phyloP scores from a whole-genome alignment of 2,113 vertebrate genomes.

The Procavia capensis region DNA sequence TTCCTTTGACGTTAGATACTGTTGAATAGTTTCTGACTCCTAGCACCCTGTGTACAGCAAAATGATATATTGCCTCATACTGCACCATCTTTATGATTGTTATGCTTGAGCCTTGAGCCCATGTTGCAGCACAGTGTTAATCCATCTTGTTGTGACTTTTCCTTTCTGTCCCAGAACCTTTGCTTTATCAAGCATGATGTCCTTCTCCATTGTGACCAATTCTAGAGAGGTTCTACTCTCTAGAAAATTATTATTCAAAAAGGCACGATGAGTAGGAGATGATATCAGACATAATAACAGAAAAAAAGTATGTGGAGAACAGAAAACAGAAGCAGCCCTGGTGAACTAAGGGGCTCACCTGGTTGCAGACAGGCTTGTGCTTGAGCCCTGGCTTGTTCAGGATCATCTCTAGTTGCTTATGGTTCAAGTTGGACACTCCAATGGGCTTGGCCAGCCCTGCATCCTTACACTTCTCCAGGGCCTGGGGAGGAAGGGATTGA shows the following conservation, averaged over 20 bases:
- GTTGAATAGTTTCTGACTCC: too few species aligned
- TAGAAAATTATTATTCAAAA: not conserved
- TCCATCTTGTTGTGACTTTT: too few species aligned
- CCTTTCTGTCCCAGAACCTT: too few species aligned
- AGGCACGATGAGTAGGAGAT: not conserved
- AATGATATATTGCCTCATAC: too few species aligned
- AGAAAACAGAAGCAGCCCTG: rapidly evolving
- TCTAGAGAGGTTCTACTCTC: not conserved
- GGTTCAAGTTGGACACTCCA: constrained; percentile 58
- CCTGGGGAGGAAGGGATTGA: not conserved
- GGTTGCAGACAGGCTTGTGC: constrained; percentile 52
- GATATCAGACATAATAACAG: not conserved
- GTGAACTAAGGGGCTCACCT: not conserved
- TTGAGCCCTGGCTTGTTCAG: constrained; percentile 65
- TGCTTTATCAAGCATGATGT: too few species aligned
- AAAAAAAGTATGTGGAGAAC: not conserved
- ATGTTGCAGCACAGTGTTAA: too few species aligned
- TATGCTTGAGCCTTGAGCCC: too few species aligned
- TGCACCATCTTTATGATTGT: too few species aligned
- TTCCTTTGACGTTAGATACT: too few species aligned
- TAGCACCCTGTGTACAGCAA: too few species aligned
- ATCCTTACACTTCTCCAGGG: not conserved
- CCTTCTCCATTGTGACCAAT: too few species aligned
- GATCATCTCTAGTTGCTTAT: not conserved
- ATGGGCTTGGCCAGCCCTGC: constrained; percentile 80